These are phyloP conservation scores for Meghimatium bilineatum DNA, from an alignment of 2,888 invertebrate species.

Conservation along the genomic window DNA sequence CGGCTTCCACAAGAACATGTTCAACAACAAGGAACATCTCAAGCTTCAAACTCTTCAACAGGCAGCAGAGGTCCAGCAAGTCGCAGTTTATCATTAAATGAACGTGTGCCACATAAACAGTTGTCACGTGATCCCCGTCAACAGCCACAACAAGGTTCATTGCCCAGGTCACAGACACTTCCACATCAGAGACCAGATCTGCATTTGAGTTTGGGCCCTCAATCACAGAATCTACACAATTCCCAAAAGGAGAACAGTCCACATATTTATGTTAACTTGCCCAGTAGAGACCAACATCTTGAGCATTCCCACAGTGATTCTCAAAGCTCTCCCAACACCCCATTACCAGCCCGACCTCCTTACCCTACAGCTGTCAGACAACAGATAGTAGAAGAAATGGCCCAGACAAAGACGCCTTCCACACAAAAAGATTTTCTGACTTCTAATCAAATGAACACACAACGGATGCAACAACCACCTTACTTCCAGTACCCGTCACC, in stretches of 20 bases:
- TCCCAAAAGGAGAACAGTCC: constrained; percentile 52
- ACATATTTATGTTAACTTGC: constrained; percentile 67
- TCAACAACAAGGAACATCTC: constrained; percentile 23
- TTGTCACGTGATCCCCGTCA: constrained; percentile 11
- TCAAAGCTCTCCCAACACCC: not conserved
- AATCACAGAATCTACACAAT: not conserved
- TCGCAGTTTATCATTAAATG: not conserved
- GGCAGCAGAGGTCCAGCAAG: not conserved
- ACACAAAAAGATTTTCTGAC: constrained; percentile 64
- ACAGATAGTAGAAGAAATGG: constrained; percentile 70
- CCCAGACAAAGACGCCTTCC: constrained; percentile 67
- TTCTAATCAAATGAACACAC: constrained; percentile 62
- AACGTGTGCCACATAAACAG: not conserved
- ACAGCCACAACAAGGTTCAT: constrained; percentile 6
- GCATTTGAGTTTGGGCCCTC: constrained; percentile 31
- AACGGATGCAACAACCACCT: constrained; percentile 65
- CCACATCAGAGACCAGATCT: constrained; percentile 10
- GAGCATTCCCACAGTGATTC: constrained; percentile 13
- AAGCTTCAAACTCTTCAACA: constrained; percentile 4
- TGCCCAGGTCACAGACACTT: constrained; percentile 24
- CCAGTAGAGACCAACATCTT: constrained; percentile 44
- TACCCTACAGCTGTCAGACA: constrained; percentile 68
- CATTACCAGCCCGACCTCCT: constrained; percentile 67
- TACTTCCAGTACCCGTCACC: constrained; percentile 74
- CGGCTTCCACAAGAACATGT: not conserved